Conservation (phyloP, 2,113 vertebrate species). For the Dipodomys stephensi region DNA sequence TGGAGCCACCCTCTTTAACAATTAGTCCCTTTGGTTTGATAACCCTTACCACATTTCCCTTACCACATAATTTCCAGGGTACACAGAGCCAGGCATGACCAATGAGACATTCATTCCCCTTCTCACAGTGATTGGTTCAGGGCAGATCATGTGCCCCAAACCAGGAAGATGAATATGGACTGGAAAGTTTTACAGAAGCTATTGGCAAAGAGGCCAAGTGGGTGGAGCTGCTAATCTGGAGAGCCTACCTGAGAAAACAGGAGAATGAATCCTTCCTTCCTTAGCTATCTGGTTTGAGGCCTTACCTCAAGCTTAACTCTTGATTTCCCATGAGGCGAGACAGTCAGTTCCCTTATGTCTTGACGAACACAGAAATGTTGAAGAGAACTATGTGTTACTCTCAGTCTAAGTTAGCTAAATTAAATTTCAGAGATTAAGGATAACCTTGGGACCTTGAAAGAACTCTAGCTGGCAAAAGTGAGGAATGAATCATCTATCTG, state of each 20-base stretch:
- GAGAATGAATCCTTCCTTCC: background rate
- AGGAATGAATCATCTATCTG: background rate
- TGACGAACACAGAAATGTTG: background rate
- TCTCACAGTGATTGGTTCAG: background rate
- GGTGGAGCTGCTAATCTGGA: background rate
- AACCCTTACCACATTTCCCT: background rate
- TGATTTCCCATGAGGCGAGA: slow-evolving; percentile 9
- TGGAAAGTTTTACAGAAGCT: background rate
- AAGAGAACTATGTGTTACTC: background rate
- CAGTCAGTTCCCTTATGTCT: background rate
- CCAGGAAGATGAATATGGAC: background rate
- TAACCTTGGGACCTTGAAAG: background rate
- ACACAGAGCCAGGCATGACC: background rate
- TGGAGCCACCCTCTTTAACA: background rate
- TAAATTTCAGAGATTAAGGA: background rate
- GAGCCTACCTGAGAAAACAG: background rate
- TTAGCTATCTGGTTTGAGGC: background rate
- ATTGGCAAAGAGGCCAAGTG: no score
- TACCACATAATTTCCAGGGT: background rate
- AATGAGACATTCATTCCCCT: background rate
- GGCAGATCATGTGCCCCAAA: background rate
- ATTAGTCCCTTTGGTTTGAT: background rate
- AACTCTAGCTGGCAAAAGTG: background rate
- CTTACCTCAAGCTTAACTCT: background rate
- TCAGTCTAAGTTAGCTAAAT: background rate